phyloP scores from a whole-genome alignment of 1,140 invertebrate genomes.

The Bilobella aurantiaca region DNA sequence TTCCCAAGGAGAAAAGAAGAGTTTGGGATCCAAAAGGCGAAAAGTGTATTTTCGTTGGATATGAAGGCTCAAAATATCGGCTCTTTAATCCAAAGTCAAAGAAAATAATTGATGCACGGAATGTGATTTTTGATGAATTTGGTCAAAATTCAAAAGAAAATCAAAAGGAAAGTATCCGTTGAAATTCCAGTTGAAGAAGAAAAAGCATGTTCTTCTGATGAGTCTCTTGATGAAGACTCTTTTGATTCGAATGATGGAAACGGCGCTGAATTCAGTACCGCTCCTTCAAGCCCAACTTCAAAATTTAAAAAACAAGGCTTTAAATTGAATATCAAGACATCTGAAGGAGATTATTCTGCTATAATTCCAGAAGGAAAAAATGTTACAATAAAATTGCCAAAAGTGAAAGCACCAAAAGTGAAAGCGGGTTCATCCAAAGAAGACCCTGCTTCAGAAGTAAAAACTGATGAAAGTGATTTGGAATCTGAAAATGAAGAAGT shows the following conservation, averaged over 20 bases:
- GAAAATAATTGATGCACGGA: background rate
- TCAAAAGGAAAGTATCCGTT: background rate
- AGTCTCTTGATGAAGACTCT: background rate
- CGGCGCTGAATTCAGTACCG: too few species aligned
- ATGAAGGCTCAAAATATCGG: conserved; percentile 26
- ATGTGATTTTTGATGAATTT: conserved; percentile 10
- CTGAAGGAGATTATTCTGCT: background rate
- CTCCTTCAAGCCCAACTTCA: too few species aligned
- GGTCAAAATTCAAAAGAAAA: background rate
- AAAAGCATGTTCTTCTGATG: background rate
- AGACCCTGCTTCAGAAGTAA: background rate
- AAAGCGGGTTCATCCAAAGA: background rate
- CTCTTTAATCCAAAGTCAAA: conserved; percentile 11
- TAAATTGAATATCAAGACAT: background rate
- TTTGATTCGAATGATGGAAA: too few species aligned
- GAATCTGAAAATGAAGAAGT: background rate
- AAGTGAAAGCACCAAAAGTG: background rate
- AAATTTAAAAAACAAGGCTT: background rate
- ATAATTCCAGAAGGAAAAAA: background rate
- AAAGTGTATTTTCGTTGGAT: conserved; percentile 34
- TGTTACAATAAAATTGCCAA: background rate
- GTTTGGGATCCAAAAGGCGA: conserved; percentile 33
- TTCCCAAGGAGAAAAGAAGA: conserved; percentile 17
- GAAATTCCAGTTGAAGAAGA: background rate
- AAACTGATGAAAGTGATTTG: too few species aligned